Base-by-base conservation (phyloP, 2,888 invertebrate species). In the Drosophila recens region DNA sequence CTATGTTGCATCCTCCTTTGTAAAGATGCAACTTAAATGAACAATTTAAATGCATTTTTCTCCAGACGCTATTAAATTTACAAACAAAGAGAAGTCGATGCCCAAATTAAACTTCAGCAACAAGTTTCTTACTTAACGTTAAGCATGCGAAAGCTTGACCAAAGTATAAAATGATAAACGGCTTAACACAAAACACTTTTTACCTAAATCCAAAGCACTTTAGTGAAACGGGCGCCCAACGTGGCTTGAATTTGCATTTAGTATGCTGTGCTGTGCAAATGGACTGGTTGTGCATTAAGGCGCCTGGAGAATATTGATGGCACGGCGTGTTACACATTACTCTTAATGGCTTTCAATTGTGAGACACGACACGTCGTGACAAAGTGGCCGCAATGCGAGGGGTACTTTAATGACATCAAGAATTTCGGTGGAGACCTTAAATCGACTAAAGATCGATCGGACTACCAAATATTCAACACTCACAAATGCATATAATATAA, bases 291-390 rank as follows among this genome's bases (percentile, higher is more conserved):
- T 54, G 43, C 43, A 54, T 54, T 56, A 56, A 34, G 30, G 33
- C 23, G 5, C 15, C 20, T 27, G n/a, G 23, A 33, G 58, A 38
- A 49, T 42, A 64, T 64, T 48, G 63, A 64, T 57, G 57, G 42
- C 36, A 34, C 45, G 57, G 51, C 43, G 51, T 65, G 42, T 57
- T 57, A 51, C 51, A 49, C 43, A 65, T 65, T 65, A 65, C 58
- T 42, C 27, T 51, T 58, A 65, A 65, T 65, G 58, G 58, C 58
- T 51, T 49, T 57, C 65, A 49, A 65, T 65, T 65, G 65, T 51
- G 57, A 15, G 27, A 42, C 5, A 17, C 48, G 58, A 65, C 65
- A 17, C 48, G 58, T 58, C 65, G 58, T 57, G 65, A 57, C 65
- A 58, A 36, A 30, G 27, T 36, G 43, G 64, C 23, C 15, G 10